Base-by-base conservation (phyloP, 1,140 invertebrate genomes). In the Solenopsis fugax region DNA sequence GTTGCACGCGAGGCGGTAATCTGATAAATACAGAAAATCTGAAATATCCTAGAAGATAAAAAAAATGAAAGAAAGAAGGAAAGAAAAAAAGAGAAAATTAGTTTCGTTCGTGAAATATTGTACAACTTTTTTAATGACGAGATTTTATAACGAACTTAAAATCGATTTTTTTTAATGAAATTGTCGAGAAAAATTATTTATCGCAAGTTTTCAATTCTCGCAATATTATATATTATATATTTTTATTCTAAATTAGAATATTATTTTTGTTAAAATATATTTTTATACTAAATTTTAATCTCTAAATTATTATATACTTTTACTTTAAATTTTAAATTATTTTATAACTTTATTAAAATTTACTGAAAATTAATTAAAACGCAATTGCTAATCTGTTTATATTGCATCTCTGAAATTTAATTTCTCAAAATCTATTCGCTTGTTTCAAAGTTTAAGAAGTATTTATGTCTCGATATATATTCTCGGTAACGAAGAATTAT, bases 21-120 rank as follows among this genome's bases (percentile, higher is more conserved):
- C 34, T 54, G 34, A 52, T 73, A 52, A 52, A 52, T 73, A 73
- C 10, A 18, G 24, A 29, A 72, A 52, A 69, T 48, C 16, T 34
- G 16, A 50, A 50, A 73, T 34, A 10, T 29, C 16, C 10, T 37
- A 29, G 4, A 52, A 18, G 9, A 2, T 12, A 52, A 5, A 18
- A 64, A 37, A 4, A 62, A 12, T 1, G 18, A n/a, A 18, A n/a
- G 29, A 64, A 64, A 37, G 13, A 62, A 12, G 2, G 18, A n/a
- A 18, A n/a, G 29, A 64, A 29, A 37, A 9, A 9, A 18, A 41
- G 21, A 21, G 7, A 41, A 41, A 41, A 65, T 65, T 65, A 37
- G 2, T 24, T 71, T 16, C 37, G 10, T 67, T 67, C 12, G 45
- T n/a, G 41, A 24, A 4, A 52, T 52, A 3, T 29, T 13, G 5